phyloP scores from a whole-genome alignment of 2,888 invertebrate species.

The Harpagoxenus sublaevis region DNA sequence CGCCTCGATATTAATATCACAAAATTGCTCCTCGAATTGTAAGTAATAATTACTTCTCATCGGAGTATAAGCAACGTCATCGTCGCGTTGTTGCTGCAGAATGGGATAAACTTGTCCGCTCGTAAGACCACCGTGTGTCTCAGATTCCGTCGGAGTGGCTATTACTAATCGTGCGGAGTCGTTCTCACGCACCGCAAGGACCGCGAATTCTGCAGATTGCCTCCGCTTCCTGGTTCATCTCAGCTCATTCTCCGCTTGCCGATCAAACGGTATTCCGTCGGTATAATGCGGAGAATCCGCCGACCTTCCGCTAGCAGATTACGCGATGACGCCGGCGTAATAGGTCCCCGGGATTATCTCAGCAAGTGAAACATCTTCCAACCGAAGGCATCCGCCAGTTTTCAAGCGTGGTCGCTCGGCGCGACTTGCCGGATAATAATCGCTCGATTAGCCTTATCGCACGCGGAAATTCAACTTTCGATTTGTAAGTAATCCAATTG shows the following conservation, averaged over 20 bases:
- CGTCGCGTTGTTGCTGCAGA: conserved; percentile 37
- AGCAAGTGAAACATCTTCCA: conserved; percentile 21
- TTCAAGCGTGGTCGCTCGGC: conserved; percentile 15
- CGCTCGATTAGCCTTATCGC: conserved; percentile 31
- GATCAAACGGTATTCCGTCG: conserved; percentile 70
- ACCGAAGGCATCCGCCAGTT: conserved; percentile 40
- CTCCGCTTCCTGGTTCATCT: conserved; percentile 73
- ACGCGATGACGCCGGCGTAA: conserved; percentile 63
- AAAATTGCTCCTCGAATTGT: conserved; percentile 58
- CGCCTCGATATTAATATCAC: conserved; percentile 47
- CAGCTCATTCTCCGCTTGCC: conserved; percentile 64
- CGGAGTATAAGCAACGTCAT: conserved; percentile 16
- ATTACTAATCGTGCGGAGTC: conserved; percentile 67
- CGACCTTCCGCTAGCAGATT: conserved; percentile 61
- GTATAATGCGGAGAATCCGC: conserved; percentile 70
- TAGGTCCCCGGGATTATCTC: conserved; percentile 51
- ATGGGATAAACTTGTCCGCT: conserved; percentile 43
- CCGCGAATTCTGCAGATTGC: conserved; percentile 76
- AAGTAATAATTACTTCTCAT: conserved; percentile 66
- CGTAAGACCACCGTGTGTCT: conserved; percentile 60
- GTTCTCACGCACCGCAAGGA: conserved; percentile 77
- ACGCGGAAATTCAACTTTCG: conserved; percentile 8
- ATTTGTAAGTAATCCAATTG: conserved; percentile 31
- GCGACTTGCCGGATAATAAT: conserved; percentile 33
- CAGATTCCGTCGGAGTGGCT: conserved; percentile 68